Evolutionary conservation across 2,113 vertebrate species (phyloP).

Genomic region (Suricata suricatta): DNA sequence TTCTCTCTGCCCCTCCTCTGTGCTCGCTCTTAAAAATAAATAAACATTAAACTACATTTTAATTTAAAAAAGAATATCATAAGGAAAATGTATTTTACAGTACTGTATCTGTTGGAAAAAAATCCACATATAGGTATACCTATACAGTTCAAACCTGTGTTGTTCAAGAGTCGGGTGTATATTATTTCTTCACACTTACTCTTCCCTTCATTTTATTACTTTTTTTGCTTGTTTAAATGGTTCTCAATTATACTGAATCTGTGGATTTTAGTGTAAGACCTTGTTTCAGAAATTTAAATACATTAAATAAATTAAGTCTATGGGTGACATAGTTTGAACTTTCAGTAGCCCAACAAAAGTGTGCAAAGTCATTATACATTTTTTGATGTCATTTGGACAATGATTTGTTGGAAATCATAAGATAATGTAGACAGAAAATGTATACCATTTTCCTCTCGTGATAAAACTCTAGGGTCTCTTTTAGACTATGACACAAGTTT

Average conservation of each 20-base stretch:
- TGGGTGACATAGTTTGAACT: background rate
- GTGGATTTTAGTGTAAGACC: background rate
- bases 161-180: background rate
- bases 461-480: background rate
- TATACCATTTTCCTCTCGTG: background rate
- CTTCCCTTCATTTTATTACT: background rate
- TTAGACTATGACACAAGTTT: background rate
- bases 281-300: background rate
- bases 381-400: background rate
- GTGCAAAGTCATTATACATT: background rate
- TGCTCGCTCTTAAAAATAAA: no score
- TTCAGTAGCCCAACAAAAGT: background rate
- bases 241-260: background rate
- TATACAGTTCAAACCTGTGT: background rate
- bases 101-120: background rate
- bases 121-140: background rate
- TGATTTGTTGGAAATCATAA: background rate
- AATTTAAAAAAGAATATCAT: background rate
- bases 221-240: background rate
- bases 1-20: no score
- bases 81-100: background rate
- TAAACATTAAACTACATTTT: no score
- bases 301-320: background rate
- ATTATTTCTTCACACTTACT: background rate
- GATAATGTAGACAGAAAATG: slow-evolving; percentile 6